Percentiles rank a stretch among this genome's conserved stretches.
phyloP scores from a whole-genome alignment of 2,797 vertebrate genomes.

The Peromyscus attwateri region DNA sequence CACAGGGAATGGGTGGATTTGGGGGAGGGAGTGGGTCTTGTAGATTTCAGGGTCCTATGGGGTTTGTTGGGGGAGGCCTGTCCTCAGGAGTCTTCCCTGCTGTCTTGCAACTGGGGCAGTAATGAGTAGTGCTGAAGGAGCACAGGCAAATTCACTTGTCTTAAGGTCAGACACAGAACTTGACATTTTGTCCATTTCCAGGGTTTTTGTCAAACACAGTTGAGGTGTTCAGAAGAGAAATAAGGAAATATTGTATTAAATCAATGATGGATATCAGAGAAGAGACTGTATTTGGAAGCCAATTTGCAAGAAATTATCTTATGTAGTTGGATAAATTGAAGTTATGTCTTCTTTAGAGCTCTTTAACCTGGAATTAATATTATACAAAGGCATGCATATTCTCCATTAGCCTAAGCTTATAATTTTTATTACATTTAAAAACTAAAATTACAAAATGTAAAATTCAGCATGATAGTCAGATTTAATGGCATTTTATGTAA shows the following conservation, averaged over 20 bases:
- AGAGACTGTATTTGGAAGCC: neutral
- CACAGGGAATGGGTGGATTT: too few relatives aligned
- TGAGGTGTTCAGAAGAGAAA: neutral
- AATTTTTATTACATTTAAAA: conserved; percentile 42
- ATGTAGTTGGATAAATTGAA: neutral
- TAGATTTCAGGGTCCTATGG: too few relatives aligned
- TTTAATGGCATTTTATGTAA: conserved; percentile 27
- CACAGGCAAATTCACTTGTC: neutral
- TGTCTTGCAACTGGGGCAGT: too few relatives aligned
- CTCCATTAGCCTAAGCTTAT: neutral
- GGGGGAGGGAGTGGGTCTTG: too few relatives aligned
- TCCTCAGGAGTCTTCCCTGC: too few relatives aligned
- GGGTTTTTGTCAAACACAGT: neutral
- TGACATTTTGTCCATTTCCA: neutral
- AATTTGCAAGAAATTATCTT: neutral
- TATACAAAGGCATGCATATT: neutral
- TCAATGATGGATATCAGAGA: neutral
- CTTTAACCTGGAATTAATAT: conserved; percentile 1
- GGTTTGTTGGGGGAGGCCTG: too few relatives aligned
- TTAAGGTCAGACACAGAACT: neutral
- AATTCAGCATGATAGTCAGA: conserved; percentile 1
- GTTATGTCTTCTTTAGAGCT: neutral
- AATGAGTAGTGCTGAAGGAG: too few relatives aligned
- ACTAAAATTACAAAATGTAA: neutral
- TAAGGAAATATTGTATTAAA: neutral